Conservation (phyloP, 2,888 invertebrate species). For the Mamestra brassicae region DNA sequence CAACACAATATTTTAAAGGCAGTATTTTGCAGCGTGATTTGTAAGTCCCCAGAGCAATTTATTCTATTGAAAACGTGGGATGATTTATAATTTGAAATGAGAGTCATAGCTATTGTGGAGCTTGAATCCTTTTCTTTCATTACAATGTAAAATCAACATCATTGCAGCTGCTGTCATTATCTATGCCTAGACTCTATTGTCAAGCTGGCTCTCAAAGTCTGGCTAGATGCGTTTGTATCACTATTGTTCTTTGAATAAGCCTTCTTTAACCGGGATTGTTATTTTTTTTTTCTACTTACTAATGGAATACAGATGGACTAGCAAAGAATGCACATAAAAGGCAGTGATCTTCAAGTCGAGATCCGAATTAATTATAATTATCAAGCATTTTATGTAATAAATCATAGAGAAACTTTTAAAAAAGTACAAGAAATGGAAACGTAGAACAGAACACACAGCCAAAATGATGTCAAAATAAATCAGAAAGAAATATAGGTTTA, state of each 20-base stretch:
- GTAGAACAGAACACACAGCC: constrained; percentile 16
- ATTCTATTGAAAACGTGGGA: constrained; percentile 39
- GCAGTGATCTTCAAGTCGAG: not conserved
- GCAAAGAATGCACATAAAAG: not conserved
- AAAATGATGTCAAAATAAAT: constrained; percentile 43
- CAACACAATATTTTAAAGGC: constrained; percentile 60
- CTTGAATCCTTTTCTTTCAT: constrained; percentile 2
- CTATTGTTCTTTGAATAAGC: constrained; percentile 5
- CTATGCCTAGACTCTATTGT: constrained; percentile 25
- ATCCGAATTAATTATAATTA: not conserved
- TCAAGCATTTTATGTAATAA: not conserved
- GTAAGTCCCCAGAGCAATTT: constrained; percentile 28
- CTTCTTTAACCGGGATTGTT: not conserved
- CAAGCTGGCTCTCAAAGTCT: constrained; percentile 3
- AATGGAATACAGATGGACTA: not conserved
- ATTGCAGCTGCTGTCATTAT: constrained; percentile 10
- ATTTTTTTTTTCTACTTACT: not conserved
- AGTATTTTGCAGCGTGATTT: constrained; percentile 46
- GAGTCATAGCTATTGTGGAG: constrained; percentile 2
- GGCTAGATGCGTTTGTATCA: constrained; percentile 14
- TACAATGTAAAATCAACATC: constrained; percentile 31
- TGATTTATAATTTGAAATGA: constrained; percentile 18
- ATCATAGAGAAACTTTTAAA: constrained; percentile 12
- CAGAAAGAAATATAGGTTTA: not conserved
- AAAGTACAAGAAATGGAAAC: constrained; percentile 13